Evolutionary conservation across 2,797 vertebrate genomes (phyloP), one percentile per base, ranked within the genome.

Genomic region (Hippopotamyrus pictus): DNA sequence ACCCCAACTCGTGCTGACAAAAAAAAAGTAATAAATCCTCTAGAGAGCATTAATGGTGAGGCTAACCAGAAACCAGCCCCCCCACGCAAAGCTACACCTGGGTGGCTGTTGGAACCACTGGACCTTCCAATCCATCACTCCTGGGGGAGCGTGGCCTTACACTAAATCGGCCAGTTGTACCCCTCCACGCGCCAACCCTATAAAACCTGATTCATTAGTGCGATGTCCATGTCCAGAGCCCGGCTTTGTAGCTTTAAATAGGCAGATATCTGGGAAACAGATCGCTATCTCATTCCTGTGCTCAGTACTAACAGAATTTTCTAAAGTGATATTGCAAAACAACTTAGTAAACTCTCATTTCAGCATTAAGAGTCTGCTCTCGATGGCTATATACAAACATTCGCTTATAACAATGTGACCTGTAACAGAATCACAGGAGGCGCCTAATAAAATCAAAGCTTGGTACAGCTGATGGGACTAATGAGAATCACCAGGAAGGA

Each of bases 81-180:
- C 83, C 93, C 94, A 93, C 92, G 93, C 95, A 95, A 95, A 95
- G 93, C 93, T 90, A 93, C 92, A 91, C 92, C 91, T 95, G 94
- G 95, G 94, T 96, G 95, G 95, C 94, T 94, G 94, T 88, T 93
- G 92, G 93, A 91, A 91, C 91, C 91, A 88, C 91, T 90, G 89
- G 92, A 82, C 59, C 92, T 93, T 89, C 89, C 90, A 76, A 96
- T 96, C 94, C 93, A 96, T 96, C 95, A 96, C 92, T 92, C 91
- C 90, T 85, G 88, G 92, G 94, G 93, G 95, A 94, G 93, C 91
- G 90, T 92, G 89, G 91, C 90, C 91, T 76, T 79, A 73, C 89
- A 73, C 92, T 94, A 94, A 94, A 95, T 95, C 93, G 93, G 92
- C 91, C 92, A 76, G 90, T 89, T 85, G 86, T 90, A 89, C 57